These are phyloP conservation scores for Sphaerodactylus townsendi DNA, from an alignment of 2,113 vertebrate species.

Conservation along the genomic window DNA sequence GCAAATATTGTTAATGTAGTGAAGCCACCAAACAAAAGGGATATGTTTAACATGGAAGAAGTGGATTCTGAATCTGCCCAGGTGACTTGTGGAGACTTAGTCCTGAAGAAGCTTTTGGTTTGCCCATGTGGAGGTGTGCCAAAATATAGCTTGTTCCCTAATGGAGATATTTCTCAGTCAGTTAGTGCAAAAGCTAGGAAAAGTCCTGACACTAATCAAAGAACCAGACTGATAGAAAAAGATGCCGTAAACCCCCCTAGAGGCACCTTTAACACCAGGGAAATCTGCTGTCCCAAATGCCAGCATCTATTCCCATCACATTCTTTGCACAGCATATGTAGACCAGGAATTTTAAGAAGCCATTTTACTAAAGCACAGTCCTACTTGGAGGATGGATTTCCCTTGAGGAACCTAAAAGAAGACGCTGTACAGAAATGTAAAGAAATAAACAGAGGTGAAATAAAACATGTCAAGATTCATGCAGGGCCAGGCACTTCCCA, in stretches of 20 bases:
- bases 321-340: not conserved
- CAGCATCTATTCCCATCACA: not conserved
- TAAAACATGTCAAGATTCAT: not conserved
- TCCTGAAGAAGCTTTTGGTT: not conserved
- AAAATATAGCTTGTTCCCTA: slow-evolving; percentile 15
- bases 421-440: not conserved
- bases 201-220: not conserved
- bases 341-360: not conserved
- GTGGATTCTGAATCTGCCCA: not conserved
- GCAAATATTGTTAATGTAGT: not conserved
- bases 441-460: not conserved
- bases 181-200: not conserved
- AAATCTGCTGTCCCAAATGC: not conserved
- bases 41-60: not conserved
- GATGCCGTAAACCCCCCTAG: not conserved
- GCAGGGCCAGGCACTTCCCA: not conserved
- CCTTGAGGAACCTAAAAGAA: not conserved
- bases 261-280: not conserved
- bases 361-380: slow-evolving; percentile 1
- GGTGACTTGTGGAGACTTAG: not conserved
- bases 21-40: not conserved
- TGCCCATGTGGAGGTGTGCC: slow-evolving; percentile 23
- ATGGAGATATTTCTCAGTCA: not conserved
- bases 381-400: slow-evolving; percentile 14
- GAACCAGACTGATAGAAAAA: not conserved